Percentiles rank a stretch among this genome's conserved stretches.
phyloP scores from a whole-genome alignment of 2,888 invertebrate species.

The Orchestes rusci region DNA sequence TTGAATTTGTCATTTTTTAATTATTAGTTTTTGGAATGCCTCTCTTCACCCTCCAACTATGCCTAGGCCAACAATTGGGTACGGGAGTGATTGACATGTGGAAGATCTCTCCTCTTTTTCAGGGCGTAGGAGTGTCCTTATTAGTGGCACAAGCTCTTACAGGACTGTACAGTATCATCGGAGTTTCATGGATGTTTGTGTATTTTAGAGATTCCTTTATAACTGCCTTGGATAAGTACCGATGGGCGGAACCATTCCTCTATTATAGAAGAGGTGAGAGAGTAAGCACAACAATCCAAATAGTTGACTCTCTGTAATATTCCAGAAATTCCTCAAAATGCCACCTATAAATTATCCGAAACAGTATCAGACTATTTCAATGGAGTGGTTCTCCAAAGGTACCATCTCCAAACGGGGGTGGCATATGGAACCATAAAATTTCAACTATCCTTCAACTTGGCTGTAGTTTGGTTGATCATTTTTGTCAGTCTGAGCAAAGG shows the following conservation, averaged over 20 bases:
- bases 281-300: no score
- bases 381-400: slow-evolving; percentile 70
- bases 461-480: slow-evolving; percentile 84
- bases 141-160: slow-evolving; percentile 72
- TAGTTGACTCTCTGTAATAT: no score
- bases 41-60: slow-evolving; percentile 74
- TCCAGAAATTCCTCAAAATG: no score
- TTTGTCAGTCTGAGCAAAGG: slow-evolving; percentile 86
- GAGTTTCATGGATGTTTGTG: slow-evolving; percentile 86
- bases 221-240: slow-evolving; percentile 67
- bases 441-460: slow-evolving; percentile 83
- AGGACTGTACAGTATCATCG: slow-evolving; percentile 81
- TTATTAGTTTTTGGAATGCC: slow-evolving; percentile 65
- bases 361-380: slow-evolving; percentile 81
- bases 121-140: slow-evolving; percentile 80
- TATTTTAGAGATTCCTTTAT: slow-evolving; percentile 84
- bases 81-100: slow-evolving; percentile 89
- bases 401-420: slow-evolving; percentile 39
- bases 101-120: slow-evolving; percentile 86
- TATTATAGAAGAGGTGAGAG: slow-evolving; percentile 56
- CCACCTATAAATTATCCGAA: slow-evolving; percentile 57
- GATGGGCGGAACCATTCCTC: slow-evolving; percentile 72
- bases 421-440: slow-evolving; percentile 65
- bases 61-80: slow-evolving; percentile 76
- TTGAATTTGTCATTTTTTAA: no score